These are phyloP conservation scores for Mimachlamys varia DNA, from an alignment of 2,888 invertebrate species.

Conservation along the genomic window DNA sequence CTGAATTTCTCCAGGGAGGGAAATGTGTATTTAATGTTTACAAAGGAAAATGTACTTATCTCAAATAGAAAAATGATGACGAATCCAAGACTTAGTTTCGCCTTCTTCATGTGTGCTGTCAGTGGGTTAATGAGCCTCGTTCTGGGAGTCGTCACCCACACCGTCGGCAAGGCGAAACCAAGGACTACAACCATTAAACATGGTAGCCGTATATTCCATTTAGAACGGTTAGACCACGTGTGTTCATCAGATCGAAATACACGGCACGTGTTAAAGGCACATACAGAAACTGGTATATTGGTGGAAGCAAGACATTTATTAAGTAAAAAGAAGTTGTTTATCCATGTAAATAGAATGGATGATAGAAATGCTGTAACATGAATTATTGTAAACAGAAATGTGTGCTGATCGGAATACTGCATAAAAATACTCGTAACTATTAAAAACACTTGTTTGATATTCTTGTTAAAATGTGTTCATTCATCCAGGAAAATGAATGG, in stretches of 20 bases:
- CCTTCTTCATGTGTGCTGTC: conserved; percentile 13
- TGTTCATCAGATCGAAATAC: not conserved
- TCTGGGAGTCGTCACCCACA: not conserved
- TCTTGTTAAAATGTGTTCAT: not conserved
- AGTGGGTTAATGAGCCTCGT: not conserved
- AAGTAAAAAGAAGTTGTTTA: not conserved
- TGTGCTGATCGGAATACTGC: too few relatives aligned
- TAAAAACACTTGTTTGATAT: not conserved
- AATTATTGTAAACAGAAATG: not conserved
- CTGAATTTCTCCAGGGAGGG: conserved; percentile 11
- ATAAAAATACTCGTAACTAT: not conserved
- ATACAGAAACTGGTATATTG: not conserved
- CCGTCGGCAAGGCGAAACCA: conserved; percentile 15
- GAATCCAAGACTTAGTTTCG: not conserved
- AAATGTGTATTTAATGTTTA: not conserved
- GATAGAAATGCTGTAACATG: not conserved
- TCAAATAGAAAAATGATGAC: conserved; percentile 21
- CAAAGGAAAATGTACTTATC: not conserved
- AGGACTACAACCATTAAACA: not conserved
- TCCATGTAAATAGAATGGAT: not conserved
- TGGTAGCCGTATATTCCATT: not conserved
- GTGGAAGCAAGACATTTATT: conserved; percentile 3
- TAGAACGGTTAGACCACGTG: not conserved
- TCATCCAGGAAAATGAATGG: not conserved
- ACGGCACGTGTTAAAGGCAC: not conserved